These are phyloP conservation scores for Anisognathus igniventris DNA, from an alignment of 2,797 vertebrate genomes.

Conservation along the genomic window DNA sequence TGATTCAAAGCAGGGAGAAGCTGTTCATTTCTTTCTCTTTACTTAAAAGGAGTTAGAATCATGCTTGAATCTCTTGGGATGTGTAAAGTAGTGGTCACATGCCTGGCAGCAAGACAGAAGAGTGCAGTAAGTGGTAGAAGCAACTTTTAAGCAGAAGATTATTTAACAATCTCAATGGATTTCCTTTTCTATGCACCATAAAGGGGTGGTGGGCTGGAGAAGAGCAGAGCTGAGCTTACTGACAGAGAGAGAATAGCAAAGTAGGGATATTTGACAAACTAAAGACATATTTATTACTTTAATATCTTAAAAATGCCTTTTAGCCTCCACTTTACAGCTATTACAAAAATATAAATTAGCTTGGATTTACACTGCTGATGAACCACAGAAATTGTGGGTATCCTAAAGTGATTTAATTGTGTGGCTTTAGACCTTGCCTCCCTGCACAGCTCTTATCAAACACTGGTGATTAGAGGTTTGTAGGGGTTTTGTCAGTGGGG, in stretches of 20 bases:
- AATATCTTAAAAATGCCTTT: background rate
- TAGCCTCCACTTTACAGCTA: background rate
- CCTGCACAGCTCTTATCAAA: background rate
- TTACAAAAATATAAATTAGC: background rate
- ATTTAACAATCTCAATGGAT: background rate
- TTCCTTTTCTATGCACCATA: background rate
- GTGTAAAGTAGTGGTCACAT: background rate
- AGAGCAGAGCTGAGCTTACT: background rate
- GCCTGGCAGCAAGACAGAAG: background rate
- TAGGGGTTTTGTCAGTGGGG: background rate
- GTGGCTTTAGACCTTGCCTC: background rate
- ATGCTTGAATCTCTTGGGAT: background rate
- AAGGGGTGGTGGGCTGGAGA: background rate
- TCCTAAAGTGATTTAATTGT: background rate
- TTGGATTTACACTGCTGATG: background rate
- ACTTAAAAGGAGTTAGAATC: background rate
- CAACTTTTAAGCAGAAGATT: conserved; percentile 22
- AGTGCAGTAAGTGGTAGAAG: background rate
- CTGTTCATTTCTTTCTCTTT: background rate
- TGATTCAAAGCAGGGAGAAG: background rate
- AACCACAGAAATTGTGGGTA: background rate
- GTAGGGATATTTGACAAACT: background rate
- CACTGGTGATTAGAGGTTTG: background rate
- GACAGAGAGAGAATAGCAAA: background rate
- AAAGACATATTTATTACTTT: background rate